Base-by-base conservation (phyloP, 2,113 vertebrate genomes). In the Engystomops pustulosus region DNA sequence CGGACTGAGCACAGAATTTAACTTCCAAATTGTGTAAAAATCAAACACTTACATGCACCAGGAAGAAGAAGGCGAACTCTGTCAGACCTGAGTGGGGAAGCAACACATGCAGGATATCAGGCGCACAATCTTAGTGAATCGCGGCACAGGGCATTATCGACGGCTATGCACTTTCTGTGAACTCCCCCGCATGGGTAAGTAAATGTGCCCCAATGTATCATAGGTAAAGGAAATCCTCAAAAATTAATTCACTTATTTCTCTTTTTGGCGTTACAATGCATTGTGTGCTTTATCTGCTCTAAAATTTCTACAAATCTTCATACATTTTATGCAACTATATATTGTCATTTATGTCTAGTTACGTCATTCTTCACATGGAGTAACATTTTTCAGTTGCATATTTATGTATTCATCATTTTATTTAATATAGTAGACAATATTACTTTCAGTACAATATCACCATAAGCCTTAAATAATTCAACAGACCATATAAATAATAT, bases 341-440 rank as follows among this genome's bases (percentile, higher is more conserved):
- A 65, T 18, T 32, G 27, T 65, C 18, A 65, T 36, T 67, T 67
- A 34, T 9, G 62, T 67, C 30, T 36, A 20, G 62, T 36, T 67
- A 36, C 32, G 5, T 17, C 6, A 67, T 67, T 67, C 18, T 36
- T 67, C n/a, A 36, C 2, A 67, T 67, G 62, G 27, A 67, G 20
- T 67, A 30, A 36, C 32, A 67, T 67, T 67, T 62, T 67, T 32
- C 17, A 67, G 30, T 36, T 36, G 20, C 62, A 36, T 58, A 77
- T 77, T 53, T 55, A 77, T 77, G 20, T 58, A 77, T 77, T 53
- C 74, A 53, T 25, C 8, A 25, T 70, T 70, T 69, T 65, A 79
- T 62, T 81, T 81, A 36, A 81, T 69, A 36, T 53, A 32, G n/a
- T 38, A 38, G 49, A n/a, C 32, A 70, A 81, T 81, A 81, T 47